Percentiles rank a stretch among this genome's conserved stretches.
Evolutionary conservation across 2,888 invertebrate genomes (phyloP).

Genomic region (Epiblema foenella): DNA sequence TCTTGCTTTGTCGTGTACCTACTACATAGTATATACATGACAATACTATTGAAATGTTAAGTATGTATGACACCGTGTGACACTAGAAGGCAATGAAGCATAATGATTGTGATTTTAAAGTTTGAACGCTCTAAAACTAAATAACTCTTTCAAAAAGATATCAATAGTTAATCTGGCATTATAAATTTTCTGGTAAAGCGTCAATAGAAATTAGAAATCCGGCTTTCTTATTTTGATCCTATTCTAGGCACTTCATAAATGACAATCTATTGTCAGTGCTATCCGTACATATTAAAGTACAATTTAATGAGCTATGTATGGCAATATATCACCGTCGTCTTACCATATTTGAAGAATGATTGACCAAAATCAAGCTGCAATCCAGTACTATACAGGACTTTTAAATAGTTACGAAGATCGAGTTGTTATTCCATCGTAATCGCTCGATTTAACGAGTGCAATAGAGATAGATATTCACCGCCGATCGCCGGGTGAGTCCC

Average conservation of each 20-base stretch:
- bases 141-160: background rate
- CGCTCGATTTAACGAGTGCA: background rate
- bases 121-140: constrained; percentile 29
- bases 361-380: background rate
- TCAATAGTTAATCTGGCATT: background rate
- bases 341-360: background rate
- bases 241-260: no score
- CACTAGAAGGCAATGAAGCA: constrained; percentile 65
- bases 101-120: constrained; percentile 47
- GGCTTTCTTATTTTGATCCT: background rate
- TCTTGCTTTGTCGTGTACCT: background rate
- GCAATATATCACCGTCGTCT: no score
- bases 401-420: background rate
- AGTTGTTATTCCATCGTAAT: background rate
- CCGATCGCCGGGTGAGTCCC: background rate
- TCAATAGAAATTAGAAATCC: background rate
- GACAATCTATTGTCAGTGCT: no score
- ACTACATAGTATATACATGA: constrained; percentile 16
- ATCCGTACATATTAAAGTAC: no score
- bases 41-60: constrained; percentile 43
- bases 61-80: constrained; percentile 46
- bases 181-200: background rate
- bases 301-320: no score
- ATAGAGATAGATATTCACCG: background rate
- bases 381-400: background rate